Conservation (phyloP, 2,888 invertebrate genomes). For the Thecocarcelia acutangulata region DNA sequence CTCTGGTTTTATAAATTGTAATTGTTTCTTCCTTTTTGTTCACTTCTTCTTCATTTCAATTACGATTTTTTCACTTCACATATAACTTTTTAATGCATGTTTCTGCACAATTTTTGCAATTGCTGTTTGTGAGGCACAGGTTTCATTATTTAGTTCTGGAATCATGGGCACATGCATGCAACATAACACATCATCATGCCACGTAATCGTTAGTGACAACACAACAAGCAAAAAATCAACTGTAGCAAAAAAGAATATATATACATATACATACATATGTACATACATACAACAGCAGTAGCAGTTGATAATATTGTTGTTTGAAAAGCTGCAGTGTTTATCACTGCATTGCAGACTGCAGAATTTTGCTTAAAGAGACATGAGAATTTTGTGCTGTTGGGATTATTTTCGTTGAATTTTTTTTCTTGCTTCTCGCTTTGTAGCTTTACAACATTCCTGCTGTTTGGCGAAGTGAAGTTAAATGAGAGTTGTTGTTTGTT, state of each 20-base stretch:
- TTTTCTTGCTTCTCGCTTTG: constrained; percentile 26
- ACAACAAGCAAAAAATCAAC: constrained; percentile 41
- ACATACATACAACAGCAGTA: constrained; percentile 32
- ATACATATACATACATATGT: neutral
- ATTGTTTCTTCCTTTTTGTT: constrained; percentile 33
- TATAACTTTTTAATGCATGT: constrained; percentile 1
- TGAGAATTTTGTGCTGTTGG: constrained; percentile 53
- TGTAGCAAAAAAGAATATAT: constrained; percentile 12
- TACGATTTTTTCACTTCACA: constrained; percentile 6
- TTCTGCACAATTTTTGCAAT: constrained; percentile 54
- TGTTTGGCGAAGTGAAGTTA: constrained; percentile 62
- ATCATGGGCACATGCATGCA: constrained; percentile 64
- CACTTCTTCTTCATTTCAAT: constrained; percentile 42
- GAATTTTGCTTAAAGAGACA: constrained; percentile 46
- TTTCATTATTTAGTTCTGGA: constrained; percentile 58
- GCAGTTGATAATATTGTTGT: constrained; percentile 53
- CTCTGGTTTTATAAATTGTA: constrained; percentile 30
- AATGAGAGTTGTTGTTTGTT: constrained; percentile 61
- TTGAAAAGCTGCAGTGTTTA: constrained; percentile 50
- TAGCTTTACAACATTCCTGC: constrained; percentile 70
- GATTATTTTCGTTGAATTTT: constrained; percentile 9
- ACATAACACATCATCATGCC: constrained; percentile 54
- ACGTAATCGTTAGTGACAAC: constrained; percentile 65
- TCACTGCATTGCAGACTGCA: constrained; percentile 64
- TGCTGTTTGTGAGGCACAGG: constrained; percentile 49